Conservation (phyloP, 2,113 vertebrate species). For the Triplophysa siluroides region DNA sequence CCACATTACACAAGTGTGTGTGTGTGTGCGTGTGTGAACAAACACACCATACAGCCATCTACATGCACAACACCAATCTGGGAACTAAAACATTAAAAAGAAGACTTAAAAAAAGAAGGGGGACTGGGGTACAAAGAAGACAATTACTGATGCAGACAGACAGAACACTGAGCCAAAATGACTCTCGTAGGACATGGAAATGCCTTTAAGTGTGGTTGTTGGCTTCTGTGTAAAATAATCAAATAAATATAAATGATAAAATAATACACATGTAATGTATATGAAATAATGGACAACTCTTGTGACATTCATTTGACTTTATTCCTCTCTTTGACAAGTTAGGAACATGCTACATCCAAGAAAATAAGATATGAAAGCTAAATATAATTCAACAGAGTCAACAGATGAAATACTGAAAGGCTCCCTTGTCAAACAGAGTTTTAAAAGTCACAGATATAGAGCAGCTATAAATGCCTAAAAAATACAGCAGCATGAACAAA, state of each 20-base stretch:
- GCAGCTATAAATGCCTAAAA: conserved; percentile 57
- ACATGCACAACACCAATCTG: conserved; percentile 58
- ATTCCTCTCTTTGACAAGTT: conserved; percentile 49
- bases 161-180: background rate
- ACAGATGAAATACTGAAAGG: conserved; percentile 13
- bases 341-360: conserved; percentile 31
- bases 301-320: conserved; percentile 52
- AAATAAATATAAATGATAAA: background rate
- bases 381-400: conserved; percentile 23
- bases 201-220: background rate
- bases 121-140: conserved; percentile 61
- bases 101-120: conserved; percentile 59
- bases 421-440: conserved; percentile 32
- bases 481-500: conserved; percentile 66
- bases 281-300: conserved; percentile 20
- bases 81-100: conserved; percentile 73
- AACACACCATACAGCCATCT: conserved; percentile 52
- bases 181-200: background rate
- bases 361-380: conserved; percentile 19
- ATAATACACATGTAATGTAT: background rate
- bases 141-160: conserved; percentile 61
- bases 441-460: conserved; percentile 46
- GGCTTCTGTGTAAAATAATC: too few relatives aligned
- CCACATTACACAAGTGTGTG: conserved; percentile 70
- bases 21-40: conserved; percentile 64